Evolutionary conservation across 2,888 invertebrate species (phyloP), one percentile per base, ranked within the genome.

Genomic region (Deroplatys truncata): DNA sequence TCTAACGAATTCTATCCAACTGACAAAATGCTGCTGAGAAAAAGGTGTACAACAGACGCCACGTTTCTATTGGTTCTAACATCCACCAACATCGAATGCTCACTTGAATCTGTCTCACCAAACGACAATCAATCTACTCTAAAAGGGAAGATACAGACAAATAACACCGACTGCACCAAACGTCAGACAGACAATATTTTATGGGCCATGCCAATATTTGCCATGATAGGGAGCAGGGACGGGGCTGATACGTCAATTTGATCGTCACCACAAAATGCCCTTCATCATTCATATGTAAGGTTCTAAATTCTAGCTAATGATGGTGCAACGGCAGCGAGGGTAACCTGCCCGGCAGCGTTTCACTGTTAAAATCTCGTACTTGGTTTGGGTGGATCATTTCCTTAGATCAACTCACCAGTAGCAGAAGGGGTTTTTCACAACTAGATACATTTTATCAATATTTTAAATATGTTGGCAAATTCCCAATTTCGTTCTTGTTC

Each of bases 231-330:
- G 56, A 72, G 4, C 16, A 25, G 56, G 56, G 25, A 16, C 20
- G 56, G 56, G 56, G 56, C 56, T 72, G 56, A 72, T 72, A 82
- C 35, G 83, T 83, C 16, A 87, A 87, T 0, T 87, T 35, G 35
- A 72, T 83, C n/a, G 43, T 29, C 82, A 87, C 43, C 83, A 87
- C 87, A 87, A 72, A 72, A 43, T 87, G 87, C 87, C 87, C 87
- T 82, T 83, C 87, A 83, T 83, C 87, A 87, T 31, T 87, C 82
- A 83, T 82, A 35, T 72, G 56, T 29, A 43, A 87, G 87, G 87
- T n/a, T 31, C 87, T 87, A 87, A 87, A 83, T 72, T 83, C 87
- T 87, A 87, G 25, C 87, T 87, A 87, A 83, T 87, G 82, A 29
- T 86, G 49, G 86, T 86, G 86, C 86, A 86, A 86, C 82, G 29